A percentile compares a stretch with the other conserved stretches of the same genome.
Evolutionary conservation across 2,888 invertebrate genomes (phyloP).

Genomic region (Hanleya hanleyi): DNA sequence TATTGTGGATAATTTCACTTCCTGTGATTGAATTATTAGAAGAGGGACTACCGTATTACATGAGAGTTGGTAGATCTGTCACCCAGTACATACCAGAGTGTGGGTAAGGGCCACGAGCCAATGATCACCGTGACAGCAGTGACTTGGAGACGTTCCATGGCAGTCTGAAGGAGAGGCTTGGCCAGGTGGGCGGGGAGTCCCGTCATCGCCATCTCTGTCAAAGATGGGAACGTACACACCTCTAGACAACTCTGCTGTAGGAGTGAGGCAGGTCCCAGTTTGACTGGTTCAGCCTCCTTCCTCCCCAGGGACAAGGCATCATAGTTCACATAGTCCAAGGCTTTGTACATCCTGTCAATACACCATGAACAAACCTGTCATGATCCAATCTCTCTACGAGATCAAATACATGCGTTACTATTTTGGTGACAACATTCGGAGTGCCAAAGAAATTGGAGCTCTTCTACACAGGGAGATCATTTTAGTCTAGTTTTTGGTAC

Average conservation of each 20-base stretch:
- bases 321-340: conserved; percentile 53
- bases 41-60: too few species aligned
- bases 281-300: conserved; percentile 19
- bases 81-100: conserved; percentile 46
- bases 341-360: conserved; percentile 60
- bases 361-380: too few species aligned
- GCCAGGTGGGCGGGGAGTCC: conserved; percentile 47
- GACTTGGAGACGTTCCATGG: conserved; percentile 41
- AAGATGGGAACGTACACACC: conserved; percentile 9
- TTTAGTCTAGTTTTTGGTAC: too few species aligned
- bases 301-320: conserved; percentile 43
- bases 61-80: too few species aligned
- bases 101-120: conserved; percentile 56
- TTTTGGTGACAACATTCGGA: too few species aligned
- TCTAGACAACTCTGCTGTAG: conserved; percentile 40
- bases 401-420: too few species aligned
- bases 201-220: conserved; percentile 28
- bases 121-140: conserved; percentile 50
- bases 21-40: too few species aligned
- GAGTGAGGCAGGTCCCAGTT: conserved; percentile 33
- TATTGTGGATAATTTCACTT: too few species aligned
- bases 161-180: conserved; percentile 46
- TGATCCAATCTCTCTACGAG: too few species aligned
- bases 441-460: too few species aligned
- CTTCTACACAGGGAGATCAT: too few species aligned